Base-by-base conservation (phyloP, 2,113 vertebrate species). In the Anser cygnoides region DNA sequence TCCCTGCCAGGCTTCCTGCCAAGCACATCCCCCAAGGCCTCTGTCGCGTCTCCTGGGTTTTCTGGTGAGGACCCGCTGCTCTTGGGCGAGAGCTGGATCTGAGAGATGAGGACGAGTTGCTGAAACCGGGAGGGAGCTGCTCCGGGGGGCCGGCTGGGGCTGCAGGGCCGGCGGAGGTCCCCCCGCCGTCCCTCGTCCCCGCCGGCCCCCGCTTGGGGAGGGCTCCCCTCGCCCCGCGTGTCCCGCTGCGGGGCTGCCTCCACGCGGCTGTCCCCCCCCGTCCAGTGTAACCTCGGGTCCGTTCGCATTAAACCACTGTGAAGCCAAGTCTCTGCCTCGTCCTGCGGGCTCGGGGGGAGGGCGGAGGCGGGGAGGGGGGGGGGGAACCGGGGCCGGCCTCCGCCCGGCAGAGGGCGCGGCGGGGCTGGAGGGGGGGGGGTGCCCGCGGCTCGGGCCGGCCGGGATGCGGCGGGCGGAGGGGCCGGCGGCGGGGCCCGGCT, bases 261-360 rank as follows among this genome's bases (percentile, higher is more conserved):
- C 95, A 87, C 92, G 95, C 97, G 92, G 95, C 96, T 96, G 46
- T 46, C 46, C 46, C 95, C 97, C 93, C 95, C 95, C 94, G 96
- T 98, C 96, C 96, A 95, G 94, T 98, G 98, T 98, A 97, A 97
- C 96, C 97, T 97, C 91, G 97, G 96, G 97, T 97, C 97, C 98
- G 98, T 98, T 98, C 97, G 97, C 98, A 98, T 98, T 98, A 98
- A 98, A 99, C 98, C 98, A 98, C 98, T 99, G 98, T 99, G 98
- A 99, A 98, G 97, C 96, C 97, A 96, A 50, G 50, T 96, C 86
- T 97, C 90, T 96, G 90, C 72, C 81, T 98, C 22, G 43, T 95
- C 67, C 83, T 65, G 59, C 4, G 62, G 28, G 11, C 37, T 22
- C 33, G 21, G 66, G 21, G 66, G 66, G 44, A 4, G 22, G 18